Conservation (phyloP, 2,113 vertebrate genomes). For the Solenodon paradoxus region DNA sequence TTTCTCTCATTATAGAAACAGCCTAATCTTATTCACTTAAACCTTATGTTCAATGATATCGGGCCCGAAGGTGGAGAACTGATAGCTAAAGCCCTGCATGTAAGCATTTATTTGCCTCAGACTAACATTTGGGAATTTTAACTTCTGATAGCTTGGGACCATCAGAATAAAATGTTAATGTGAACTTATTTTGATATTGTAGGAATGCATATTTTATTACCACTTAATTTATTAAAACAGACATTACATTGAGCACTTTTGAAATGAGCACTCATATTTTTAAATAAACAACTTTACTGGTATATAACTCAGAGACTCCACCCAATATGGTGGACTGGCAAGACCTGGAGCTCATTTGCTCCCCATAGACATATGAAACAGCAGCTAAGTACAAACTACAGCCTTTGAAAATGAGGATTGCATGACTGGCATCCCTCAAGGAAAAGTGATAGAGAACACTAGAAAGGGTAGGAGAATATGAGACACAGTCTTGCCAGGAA, state of each 20-base stretch:
- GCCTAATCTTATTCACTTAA: constrained; percentile 82
- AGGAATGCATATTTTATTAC: background rate
- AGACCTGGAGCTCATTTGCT: too few species aligned
- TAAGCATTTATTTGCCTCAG: constrained; percentile 70
- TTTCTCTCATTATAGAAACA: constrained; percentile 78
- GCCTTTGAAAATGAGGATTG: too few species aligned
- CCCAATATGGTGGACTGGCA: too few species aligned
- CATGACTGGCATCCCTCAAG: too few species aligned
- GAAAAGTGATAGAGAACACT: too few species aligned
- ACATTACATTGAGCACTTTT: constrained; percentile 5
- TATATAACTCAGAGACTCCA: background rate
- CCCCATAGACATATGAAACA: too few species aligned
- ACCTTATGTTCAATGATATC: constrained; percentile 92
- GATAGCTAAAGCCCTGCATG: constrained; percentile 88
- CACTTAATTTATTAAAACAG: background rate
- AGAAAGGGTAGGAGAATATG: too few species aligned
- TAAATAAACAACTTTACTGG: background rate
- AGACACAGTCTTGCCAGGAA: too few species aligned
- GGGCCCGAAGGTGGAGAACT: constrained; percentile 84
- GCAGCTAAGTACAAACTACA: too few species aligned
- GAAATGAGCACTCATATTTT: background rate
- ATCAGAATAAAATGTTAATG: constrained; percentile 18
- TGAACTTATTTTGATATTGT: constrained; percentile 27
- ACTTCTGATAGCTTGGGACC: background rate
- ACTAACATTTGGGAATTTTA: background rate